Conservation (phyloP, 2,113 vertebrate genomes). For the Coryphaenoides rupestris region DNA sequence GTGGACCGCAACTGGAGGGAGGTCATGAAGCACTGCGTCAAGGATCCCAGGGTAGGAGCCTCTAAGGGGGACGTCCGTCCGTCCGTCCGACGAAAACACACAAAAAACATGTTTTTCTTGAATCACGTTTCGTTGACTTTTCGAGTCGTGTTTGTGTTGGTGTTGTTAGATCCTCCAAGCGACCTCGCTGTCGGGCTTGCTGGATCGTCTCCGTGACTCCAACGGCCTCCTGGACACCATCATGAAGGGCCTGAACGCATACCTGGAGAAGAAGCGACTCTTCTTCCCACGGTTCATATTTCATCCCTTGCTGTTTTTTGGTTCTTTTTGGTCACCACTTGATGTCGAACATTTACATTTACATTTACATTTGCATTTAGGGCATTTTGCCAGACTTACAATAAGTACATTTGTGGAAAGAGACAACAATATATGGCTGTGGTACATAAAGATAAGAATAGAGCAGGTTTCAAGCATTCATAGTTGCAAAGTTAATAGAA, state of each 20-base stretch:
- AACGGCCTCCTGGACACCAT: conserved; percentile 87
- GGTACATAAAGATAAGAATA: too few species aligned
- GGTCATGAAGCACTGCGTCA: conserved; percentile 86
- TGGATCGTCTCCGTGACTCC: conserved; percentile 83
- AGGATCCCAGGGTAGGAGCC: conserved; percentile 81
- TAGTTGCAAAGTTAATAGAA: too few species aligned
- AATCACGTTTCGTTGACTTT: not conserved
- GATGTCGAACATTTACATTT: too few species aligned
- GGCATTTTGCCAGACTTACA: too few species aligned
- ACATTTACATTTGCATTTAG: too few species aligned
- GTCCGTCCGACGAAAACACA: too few species aligned
- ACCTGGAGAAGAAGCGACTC: conserved; percentile 93
- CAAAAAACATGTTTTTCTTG: not conserved
- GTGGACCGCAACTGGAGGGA: conserved; percentile 90
- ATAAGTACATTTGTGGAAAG: too few species aligned
- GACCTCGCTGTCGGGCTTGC: conserved; percentile 82
- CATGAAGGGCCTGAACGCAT: conserved; percentile 93
- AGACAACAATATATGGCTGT: too few species aligned
- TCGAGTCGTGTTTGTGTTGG: not conserved
- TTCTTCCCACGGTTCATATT: conserved; percentile 86
- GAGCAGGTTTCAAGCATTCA: too few species aligned
- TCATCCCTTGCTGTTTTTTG: not conserved
- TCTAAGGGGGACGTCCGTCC: too few species aligned
- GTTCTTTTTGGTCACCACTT: not conserved
- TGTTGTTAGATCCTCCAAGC: conserved; percentile 81